phyloP scores from a whole-genome alignment of 2,797 vertebrate species.

The Thalassophryne amazonica region DNA sequence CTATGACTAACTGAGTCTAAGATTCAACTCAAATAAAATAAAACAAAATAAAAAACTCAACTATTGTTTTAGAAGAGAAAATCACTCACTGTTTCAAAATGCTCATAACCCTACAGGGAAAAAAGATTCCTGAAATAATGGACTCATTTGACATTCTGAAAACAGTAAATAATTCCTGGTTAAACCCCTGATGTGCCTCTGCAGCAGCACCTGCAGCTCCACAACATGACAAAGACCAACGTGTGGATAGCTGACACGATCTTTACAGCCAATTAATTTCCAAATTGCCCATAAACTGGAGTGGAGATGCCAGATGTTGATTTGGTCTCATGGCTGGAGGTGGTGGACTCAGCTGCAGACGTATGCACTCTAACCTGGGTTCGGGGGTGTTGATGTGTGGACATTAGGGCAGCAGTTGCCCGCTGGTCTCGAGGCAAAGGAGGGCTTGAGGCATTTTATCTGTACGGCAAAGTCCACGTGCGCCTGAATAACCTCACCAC shows the following conservation, averaged over 20 bases:
- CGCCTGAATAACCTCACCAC: conserved; percentile 9
- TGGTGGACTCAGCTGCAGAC: conserved; percentile 6
- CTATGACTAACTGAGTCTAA: too few species aligned
- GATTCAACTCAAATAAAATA: too few species aligned
- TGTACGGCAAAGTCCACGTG: conserved; percentile 15
- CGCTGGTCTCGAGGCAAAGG: conserved; percentile 5
- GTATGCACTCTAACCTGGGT: conserved; percentile 11
- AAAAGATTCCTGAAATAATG: too few species aligned
- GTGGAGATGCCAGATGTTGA: conserved; percentile 39
- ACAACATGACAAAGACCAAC: conserved; percentile 10
- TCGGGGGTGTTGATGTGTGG: conserved; percentile 12
- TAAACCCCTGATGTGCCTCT: too few species aligned
- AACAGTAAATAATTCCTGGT: too few species aligned
- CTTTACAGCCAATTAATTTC: conserved; percentile 42
- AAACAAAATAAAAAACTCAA: too few species aligned
- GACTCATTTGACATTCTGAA: too few species aligned
- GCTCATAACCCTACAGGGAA: too few species aligned
- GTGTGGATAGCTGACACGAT: conserved; percentile 29
- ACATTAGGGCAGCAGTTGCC: conserved; percentile 2
- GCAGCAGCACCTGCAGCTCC: conserved; percentile 4
- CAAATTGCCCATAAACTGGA: conserved; percentile 34
- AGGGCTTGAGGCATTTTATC: not conserved
- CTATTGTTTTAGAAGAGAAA: too few species aligned
- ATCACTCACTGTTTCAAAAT: too few species aligned
- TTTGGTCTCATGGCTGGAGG: conserved; percentile 17